Evolutionary conservation across 2,797 vertebrate species (phyloP).

Genomic region (Anolis apletophallus): DNA sequence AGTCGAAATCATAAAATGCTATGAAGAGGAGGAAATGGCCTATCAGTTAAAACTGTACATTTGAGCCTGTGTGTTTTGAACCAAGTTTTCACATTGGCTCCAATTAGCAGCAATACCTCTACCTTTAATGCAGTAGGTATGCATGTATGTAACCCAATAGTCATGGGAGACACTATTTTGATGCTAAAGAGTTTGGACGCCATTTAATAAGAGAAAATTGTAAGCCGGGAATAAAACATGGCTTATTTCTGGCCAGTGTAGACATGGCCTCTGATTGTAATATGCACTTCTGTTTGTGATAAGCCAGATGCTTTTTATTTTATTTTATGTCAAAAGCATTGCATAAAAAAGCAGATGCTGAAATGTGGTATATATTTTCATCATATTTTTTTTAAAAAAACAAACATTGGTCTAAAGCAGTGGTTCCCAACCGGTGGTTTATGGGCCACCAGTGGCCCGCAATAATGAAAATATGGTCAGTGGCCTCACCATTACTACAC

Average conservation of each 20-base stretch:
- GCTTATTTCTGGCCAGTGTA: background rate
- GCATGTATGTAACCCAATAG: background rate
- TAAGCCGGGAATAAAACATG: background rate
- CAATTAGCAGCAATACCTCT: background rate
- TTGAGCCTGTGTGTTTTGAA: background rate
- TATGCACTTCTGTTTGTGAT: background rate
- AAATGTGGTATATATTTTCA: background rate
- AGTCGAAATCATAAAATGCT: slow-evolving; percentile 6
- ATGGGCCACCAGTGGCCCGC: too few relatives aligned
- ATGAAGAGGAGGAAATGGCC: background rate
- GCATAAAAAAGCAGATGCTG: too few relatives aligned
- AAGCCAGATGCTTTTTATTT: background rate
- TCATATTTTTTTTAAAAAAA: background rate
- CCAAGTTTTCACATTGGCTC: background rate
- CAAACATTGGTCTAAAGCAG: too few relatives aligned
- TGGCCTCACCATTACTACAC: too few relatives aligned
- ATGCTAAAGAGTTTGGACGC: background rate
- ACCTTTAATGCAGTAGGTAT: background rate
- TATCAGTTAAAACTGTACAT: background rate
- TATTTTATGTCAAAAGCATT: too few relatives aligned
- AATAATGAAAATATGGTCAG: too few relatives aligned
- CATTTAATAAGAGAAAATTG: background rate
- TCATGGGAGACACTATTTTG: background rate
- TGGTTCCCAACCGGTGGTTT: too few relatives aligned
- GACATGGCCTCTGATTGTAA: background rate